Evolutionary conservation across 1,140 invertebrate species (phyloP), one percentile per base, ranked within the genome.

Genomic region (Steinernema khuongi): DNA sequence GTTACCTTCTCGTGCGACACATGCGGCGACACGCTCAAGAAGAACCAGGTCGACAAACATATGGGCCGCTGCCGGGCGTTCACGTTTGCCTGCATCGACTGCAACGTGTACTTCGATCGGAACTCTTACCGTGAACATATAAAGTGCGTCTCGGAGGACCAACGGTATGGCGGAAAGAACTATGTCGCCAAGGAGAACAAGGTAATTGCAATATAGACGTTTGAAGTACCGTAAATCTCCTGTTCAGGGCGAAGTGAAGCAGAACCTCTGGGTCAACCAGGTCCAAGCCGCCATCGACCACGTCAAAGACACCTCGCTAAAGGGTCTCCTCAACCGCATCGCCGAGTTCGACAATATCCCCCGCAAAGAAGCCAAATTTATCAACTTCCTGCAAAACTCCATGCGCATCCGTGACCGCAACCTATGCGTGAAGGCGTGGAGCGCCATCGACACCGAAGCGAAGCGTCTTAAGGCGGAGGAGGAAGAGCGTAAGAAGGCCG

Each of bases 1-100:
- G 93, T 95, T 33, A 91, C 93, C 29, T 96, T 96, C 85, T 93
- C 91, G 18, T 97, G 94, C 85, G 91, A 91, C 81, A 88, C 91
- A 77, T 96, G 94, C 85, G 93, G 93, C 0, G 92, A 94, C 72
- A 90, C 91, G 26, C 84, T 96, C 0, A 93, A 94, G 83, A 96
- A 96, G 83, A 92, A 92, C 31, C 90, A 92, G 86, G 93, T 96
- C 1, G 92, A 93, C 75, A 94, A 93, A 83, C 94, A 96, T 87
- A 89, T 89, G 73, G 89, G 89, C 36, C 74, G 74, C 14, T 85
- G 83, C 43, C 67, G 74, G 18, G 71, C 67, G 11, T 29, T 31
- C 1, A 88, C 88, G 80, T 86, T 95, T 19, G 88, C 88, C 0
- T 96, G 94, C 86, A 91, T 95, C 80, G 94, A 96, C 84, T 96